phyloP scores from a whole-genome alignment of 2,888 invertebrate genomes.

The Phengaris arion region DNA sequence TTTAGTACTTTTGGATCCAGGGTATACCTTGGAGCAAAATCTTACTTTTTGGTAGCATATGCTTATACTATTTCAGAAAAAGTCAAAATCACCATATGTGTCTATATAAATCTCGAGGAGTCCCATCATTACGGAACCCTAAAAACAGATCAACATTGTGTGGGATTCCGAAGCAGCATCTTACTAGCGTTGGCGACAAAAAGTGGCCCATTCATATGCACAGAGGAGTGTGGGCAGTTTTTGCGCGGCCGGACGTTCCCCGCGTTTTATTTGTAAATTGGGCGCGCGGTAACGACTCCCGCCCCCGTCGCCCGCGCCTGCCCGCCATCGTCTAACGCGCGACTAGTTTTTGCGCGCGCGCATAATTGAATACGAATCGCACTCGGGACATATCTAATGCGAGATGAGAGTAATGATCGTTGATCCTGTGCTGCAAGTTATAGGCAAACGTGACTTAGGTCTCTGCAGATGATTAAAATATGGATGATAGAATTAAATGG shows the following conservation, averaged over 20 bases:
- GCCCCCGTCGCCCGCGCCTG: slow-evolving; percentile 24
- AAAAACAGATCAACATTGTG: background rate
- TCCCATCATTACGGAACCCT: too few species aligned
- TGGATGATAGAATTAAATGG: background rate
- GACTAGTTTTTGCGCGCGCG: slow-evolving; percentile 69
- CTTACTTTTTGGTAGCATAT: too few species aligned
- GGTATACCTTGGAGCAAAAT: too few species aligned
- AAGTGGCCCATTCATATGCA: slow-evolving; percentile 75
- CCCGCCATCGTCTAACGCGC: slow-evolving; percentile 67
- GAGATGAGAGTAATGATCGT: slow-evolving; percentile 38
- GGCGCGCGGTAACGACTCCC: slow-evolving; percentile 46
- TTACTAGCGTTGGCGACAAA: slow-evolving; percentile 56
- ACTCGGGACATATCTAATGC: slow-evolving; percentile 50
- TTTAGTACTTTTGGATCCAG: too few species aligned
- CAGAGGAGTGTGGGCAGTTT: slow-evolving; percentile 66
- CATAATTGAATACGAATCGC: slow-evolving; percentile 72
- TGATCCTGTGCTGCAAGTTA: slow-evolving; percentile 2
- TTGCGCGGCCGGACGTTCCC: slow-evolving; percentile 72
- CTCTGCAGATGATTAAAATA: background rate
- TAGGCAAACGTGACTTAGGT: slow-evolving; percentile 1
- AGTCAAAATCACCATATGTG: too few species aligned
- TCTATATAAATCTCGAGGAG: too few species aligned
- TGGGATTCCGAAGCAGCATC: slow-evolving; percentile 47
- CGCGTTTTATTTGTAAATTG: slow-evolving; percentile 77
- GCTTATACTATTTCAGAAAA: too few species aligned